Percentiles rank a stretch among this genome's conserved stretches.
phyloP scores from a whole-genome alignment of 2,797 vertebrate genomes.

The Nyctibius grandis region DNA sequence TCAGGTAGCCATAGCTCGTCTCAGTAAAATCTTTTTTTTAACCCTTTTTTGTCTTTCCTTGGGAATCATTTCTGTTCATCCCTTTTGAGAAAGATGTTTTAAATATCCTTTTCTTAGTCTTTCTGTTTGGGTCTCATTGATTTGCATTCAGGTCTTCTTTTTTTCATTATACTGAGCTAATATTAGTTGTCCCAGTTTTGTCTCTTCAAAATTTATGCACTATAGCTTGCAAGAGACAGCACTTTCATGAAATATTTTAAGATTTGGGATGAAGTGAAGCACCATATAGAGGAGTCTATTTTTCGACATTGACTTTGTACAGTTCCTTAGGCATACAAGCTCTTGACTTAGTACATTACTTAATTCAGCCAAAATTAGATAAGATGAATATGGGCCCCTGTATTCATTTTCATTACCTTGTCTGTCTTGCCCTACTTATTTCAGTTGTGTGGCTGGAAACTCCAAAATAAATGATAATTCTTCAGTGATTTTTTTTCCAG shows the following conservation, averaged over 20 bases:
- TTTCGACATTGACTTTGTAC: background rate
- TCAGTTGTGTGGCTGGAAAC: background rate
- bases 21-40: background rate
- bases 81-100: background rate
- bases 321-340: background rate
- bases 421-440: background rate
- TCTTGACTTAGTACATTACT: background rate
- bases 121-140: background rate
- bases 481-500: background rate
- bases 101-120: background rate
- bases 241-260: background rate
- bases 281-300: background rate
- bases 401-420: background rate
- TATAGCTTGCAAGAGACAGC: background rate
- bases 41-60: background rate
- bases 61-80: background rate
- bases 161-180: background rate
- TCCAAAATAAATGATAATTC: background rate
- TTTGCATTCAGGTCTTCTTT: background rate
- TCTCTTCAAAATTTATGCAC: background rate
- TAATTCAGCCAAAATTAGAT: background rate
- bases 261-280: background rate
- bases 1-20: background rate
- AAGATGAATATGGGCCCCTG: background rate
- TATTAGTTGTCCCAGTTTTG: background rate